These are phyloP conservation scores for Drosophila acutilabella DNA, from an alignment of 2,888 invertebrate species.

Conservation along the genomic window DNA sequence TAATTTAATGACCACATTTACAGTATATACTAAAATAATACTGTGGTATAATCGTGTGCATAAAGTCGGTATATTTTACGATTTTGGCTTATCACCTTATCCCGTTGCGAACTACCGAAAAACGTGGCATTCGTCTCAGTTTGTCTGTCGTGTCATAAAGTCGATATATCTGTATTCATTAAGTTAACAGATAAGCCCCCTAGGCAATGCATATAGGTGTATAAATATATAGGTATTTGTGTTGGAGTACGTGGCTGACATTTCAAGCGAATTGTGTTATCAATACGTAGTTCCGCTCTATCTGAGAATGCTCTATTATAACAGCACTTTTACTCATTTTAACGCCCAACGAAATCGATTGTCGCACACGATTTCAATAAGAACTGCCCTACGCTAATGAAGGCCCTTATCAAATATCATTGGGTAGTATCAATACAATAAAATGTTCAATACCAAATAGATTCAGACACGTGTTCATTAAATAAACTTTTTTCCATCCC, in stretches of 20 bases:
- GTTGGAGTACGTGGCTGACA: conserved; percentile 30
- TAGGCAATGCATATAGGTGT: too few species aligned
- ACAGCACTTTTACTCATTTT: conserved; percentile 15
- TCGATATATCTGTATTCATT: conserved; percentile 10
- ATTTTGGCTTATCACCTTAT: conserved; percentile 23
- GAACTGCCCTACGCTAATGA: conserved; percentile 53
- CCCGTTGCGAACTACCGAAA: conserved; percentile 13
- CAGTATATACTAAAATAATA: conserved; percentile 11
- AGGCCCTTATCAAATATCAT: conserved; percentile 23
- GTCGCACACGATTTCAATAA: conserved; percentile 7
- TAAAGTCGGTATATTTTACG: conserved; percentile 3
- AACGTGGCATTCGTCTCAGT: conserved; percentile 2
- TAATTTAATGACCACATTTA: conserved; percentile 37
- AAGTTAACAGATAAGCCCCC: conserved; percentile 17
- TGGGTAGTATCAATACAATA: not conserved
- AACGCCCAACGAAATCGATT: conserved; percentile 1
- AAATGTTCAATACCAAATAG: not conserved
- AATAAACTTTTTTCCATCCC: not conserved
- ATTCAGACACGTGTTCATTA: conserved; percentile 2
- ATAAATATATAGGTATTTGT: not conserved
- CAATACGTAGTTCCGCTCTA: conserved; percentile 18
- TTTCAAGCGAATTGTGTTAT: conserved; percentile 48
- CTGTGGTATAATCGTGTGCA: not conserved
- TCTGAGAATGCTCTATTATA: conserved; percentile 1
- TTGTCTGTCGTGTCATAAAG: conserved; percentile 11